Percentiles rank a stretch among this genome's conserved stretches.
Evolutionary conservation across 2,113 vertebrate species (phyloP).

Genomic region (Rhabdornis inornatus): DNA sequence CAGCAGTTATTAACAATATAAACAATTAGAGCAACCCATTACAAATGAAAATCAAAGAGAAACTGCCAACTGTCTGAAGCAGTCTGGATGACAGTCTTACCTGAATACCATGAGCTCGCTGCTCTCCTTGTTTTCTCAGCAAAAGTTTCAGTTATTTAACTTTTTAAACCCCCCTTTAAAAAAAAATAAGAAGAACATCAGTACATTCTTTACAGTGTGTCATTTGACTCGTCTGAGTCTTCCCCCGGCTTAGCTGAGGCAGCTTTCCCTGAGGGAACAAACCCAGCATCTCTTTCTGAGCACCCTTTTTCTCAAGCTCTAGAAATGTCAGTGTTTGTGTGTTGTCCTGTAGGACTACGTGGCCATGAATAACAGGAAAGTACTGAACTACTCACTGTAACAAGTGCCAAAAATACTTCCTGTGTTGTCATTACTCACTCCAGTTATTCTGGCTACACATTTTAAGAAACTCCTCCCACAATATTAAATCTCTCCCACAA

Average conservation of each 20-base stretch:
- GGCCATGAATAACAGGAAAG: neutral
- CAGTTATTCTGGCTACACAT: neutral
- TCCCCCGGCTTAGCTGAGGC: neutral
- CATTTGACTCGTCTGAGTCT: neutral
- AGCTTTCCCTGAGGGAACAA: neutral
- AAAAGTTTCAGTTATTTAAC: neutral
- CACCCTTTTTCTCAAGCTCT: neutral
- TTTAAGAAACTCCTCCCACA: neutral
- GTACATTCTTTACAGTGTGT: neutral
- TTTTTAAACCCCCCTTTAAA: neutral
- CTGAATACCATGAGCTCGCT: neutral
- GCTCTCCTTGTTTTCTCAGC: neutral
- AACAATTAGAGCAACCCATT: neutral
- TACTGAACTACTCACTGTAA: neutral
- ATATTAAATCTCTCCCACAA: neutral
- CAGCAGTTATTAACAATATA: neutral
- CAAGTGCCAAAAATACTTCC: neutral
- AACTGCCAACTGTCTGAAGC: neutral
- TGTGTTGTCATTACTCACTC: neutral
- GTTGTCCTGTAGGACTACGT: neutral
- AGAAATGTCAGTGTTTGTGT: neutral
- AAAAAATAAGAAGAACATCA: neutral
- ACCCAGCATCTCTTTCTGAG: neutral
- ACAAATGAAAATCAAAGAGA: neutral
- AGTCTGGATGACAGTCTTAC: neutral